These are phyloP conservation scores for Lasioglossum vierecki DNA, from an alignment of 2,888 invertebrate genomes.

Conservation along the genomic window DNA sequence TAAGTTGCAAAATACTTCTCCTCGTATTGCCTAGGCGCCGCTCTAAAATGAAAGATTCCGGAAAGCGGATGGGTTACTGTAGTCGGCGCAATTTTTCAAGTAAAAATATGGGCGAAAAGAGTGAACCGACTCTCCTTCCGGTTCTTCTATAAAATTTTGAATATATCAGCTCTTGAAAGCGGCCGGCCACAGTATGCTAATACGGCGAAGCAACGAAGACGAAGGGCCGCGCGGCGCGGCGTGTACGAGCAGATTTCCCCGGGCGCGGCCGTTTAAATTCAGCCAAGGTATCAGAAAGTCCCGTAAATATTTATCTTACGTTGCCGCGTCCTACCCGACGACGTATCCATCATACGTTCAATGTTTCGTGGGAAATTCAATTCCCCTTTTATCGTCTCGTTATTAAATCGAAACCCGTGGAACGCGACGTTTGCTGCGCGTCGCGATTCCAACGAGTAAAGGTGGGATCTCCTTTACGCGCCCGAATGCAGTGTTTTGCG, in stretches of 20 bases:
- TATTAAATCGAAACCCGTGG: not conserved
- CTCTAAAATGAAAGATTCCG: not conserved
- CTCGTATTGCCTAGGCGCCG: not conserved
- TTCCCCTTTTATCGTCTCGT: not conserved
- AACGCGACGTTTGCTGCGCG: not conserved
- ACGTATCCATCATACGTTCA: conserved; percentile 1
- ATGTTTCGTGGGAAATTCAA: conserved; percentile 5
- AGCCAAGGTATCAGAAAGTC: not conserved
- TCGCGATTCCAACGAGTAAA: not conserved
- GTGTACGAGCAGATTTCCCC: conserved; percentile 8
- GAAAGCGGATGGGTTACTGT: not conserved
- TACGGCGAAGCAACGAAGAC: conserved; percentile 14
- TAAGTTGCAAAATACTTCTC: not conserved
- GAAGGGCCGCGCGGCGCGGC: not conserved
- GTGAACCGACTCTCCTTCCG: not conserved
- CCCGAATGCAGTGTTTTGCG: no score
- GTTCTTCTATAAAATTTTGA: conserved; percentile 24
- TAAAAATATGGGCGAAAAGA: not conserved
- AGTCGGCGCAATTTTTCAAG: not conserved
- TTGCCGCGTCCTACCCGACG: not conserved
- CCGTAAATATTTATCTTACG: conserved; percentile 10
- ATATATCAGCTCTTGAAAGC: conserved; percentile 18
- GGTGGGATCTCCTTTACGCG: no score
- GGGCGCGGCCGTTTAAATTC: conserved; percentile 12
- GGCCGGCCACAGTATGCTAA: conserved; percentile 13